Conservation (phyloP, 2,113 vertebrate genomes). For the Panthera leo region DNA sequence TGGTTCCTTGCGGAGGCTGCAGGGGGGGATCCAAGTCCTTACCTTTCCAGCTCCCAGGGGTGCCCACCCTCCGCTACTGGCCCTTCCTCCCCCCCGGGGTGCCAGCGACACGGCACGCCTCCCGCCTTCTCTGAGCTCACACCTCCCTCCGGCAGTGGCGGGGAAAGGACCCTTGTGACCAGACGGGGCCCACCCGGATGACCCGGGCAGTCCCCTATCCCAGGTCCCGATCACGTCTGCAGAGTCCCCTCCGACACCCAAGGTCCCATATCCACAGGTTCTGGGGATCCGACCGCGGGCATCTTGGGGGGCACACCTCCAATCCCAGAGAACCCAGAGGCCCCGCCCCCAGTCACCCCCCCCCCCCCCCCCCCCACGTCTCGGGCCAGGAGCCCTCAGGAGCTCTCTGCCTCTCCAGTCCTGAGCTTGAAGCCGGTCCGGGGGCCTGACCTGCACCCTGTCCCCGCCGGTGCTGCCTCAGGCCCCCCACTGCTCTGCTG, state of each 20-base stretch:
- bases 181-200: too few relatives aligned
- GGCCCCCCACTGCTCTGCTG: not conserved
- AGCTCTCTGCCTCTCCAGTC: not conserved
- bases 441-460: too few relatives aligned
- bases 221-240: too few relatives aligned
- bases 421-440: accelerated
- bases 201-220: too few relatives aligned
- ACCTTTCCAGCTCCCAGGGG: too few relatives aligned
- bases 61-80: accelerated
- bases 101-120: accelerated
- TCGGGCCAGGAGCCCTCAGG: not conserved
- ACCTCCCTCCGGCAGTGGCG: too few relatives aligned
- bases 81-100: not conserved
- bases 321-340: not conserved
- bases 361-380: not conserved
- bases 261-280: accelerated
- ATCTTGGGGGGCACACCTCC: not conserved
- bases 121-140: accelerated
- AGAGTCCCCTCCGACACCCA: not conserved
- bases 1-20: not conserved
- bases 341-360: not conserved
- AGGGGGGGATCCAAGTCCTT: accelerated
- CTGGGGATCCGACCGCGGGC: not conserved
- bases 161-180: not conserved
- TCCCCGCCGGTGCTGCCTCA: accelerated